These are phyloP conservation scores for Callorhinus ursinus DNA, from an alignment of 2,113 vertebrate species.

Conservation along the genomic window DNA sequence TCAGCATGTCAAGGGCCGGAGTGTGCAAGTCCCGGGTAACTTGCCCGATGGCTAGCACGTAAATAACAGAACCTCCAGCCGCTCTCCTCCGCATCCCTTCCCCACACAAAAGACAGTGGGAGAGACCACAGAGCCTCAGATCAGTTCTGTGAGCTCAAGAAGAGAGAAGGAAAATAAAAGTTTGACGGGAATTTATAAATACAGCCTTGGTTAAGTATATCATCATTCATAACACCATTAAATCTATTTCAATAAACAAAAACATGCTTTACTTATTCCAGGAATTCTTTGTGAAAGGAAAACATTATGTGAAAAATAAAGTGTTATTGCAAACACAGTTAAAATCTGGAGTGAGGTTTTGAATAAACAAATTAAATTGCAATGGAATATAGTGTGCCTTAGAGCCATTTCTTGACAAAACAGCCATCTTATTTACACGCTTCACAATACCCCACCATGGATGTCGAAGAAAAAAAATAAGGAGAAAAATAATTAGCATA, in stretches of 20 bases:
- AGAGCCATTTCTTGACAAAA: slow-evolving; percentile 97
- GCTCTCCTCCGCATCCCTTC: not conserved
- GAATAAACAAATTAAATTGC: slow-evolving; percentile 94
- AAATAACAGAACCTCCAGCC: not conserved
- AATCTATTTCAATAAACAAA: slow-evolving; percentile 90
- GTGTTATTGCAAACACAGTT: slow-evolving; percentile 94
- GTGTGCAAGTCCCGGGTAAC: not conserved
- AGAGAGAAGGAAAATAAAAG: slow-evolving; percentile 78
- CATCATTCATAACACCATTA: slow-evolving; percentile 89
- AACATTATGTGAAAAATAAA: slow-evolving; percentile 96
- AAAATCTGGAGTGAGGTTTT: slow-evolving; percentile 93
- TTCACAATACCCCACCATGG: slow-evolving; percentile 97
- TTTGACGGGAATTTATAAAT: slow-evolving; percentile 88
- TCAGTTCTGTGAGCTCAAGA: slow-evolving; percentile 36
- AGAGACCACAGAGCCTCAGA: not conserved
- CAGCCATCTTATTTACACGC: slow-evolving; percentile 99
- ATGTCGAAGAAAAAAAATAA: slow-evolving; percentile 98
- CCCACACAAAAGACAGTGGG: not conserved
- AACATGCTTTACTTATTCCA: slow-evolving; percentile 87
- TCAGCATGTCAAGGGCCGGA: not conserved
- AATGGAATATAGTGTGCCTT: slow-evolving; percentile 90
- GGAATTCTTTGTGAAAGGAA: slow-evolving; percentile 89
- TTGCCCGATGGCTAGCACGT: not conserved
- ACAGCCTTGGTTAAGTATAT: slow-evolving; percentile 84
- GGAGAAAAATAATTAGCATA: slow-evolving; percentile 99